Evolutionary conservation across 2,113 vertebrate genomes (phyloP).

Genomic region (Neolamprologus toae): DNA sequence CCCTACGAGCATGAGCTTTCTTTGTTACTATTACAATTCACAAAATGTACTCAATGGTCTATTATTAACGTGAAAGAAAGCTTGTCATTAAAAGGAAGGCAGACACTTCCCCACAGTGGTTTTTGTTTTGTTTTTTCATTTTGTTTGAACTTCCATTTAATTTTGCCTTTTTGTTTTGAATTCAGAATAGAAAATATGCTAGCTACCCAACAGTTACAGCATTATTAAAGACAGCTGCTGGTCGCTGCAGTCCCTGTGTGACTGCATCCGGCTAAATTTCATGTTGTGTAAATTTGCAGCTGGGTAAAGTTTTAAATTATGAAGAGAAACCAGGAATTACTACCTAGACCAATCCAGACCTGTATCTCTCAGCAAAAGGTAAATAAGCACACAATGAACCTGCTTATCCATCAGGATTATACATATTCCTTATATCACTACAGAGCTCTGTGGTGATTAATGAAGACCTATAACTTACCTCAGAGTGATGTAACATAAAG

Average conservation of each 20-base stretch:
- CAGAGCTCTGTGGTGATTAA: constrained; percentile 16
- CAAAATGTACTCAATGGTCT: background rate
- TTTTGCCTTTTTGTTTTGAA: background rate
- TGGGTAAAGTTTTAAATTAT: background rate
- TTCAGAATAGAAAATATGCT: background rate
- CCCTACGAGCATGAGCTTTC: background rate
- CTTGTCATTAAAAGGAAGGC: background rate
- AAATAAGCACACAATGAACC: background rate
- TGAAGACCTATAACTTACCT: constrained; percentile 1
- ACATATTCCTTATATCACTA: background rate
- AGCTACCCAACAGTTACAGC: background rate
- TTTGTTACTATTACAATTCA: background rate
- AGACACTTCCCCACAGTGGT: background rate
- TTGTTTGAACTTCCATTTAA: background rate
- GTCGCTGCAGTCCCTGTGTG: background rate
- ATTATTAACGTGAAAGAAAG: background rate
- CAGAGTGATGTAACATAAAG: background rate
- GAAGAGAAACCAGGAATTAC: background rate
- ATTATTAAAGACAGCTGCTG: background rate
- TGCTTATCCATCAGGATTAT: background rate
- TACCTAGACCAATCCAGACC: background rate
- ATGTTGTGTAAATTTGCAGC: background rate
- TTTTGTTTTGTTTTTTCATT: background rate
- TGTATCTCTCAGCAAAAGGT: background rate
- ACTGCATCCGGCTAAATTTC: background rate